phyloP scores from a whole-genome alignment of 2,888 invertebrate species.

The Anoncus sp. region DNA sequence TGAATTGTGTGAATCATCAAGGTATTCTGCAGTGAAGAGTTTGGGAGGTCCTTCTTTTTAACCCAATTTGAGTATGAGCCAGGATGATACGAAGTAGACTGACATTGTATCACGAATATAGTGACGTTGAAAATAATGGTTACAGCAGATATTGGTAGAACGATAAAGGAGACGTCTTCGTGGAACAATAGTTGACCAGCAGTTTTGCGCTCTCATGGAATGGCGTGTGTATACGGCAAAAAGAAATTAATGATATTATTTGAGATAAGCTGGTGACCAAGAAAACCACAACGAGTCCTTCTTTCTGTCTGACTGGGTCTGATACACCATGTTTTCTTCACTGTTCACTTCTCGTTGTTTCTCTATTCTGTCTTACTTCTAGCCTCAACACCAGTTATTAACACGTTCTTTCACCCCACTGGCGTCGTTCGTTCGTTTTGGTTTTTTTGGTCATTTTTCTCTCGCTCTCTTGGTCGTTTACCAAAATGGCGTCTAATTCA shows the following conservation, averaged over 20 bases:
- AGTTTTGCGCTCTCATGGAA: constrained; percentile 4
- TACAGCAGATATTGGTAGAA: neutral
- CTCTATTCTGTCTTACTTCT: constrained; percentile 29
- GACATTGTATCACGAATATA: neutral
- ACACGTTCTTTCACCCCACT: constrained; percentile 66
- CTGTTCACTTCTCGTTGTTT: constrained; percentile 14
- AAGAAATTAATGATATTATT: constrained; percentile 61
- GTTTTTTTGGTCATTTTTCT: constrained; percentile 18
- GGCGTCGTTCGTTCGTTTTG: constrained; percentile 35
- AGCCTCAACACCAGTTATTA: constrained; percentile 65
- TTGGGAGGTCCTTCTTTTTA: neutral
- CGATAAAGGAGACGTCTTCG: constrained; percentile 4
- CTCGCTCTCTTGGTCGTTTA: constrained; percentile 43
- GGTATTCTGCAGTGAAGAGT: neutral
- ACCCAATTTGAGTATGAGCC: neutral
- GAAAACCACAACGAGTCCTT: constrained; percentile 28
- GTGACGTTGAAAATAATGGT: neutral
- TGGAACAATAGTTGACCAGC: constrained; percentile 4
- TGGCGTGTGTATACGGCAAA: constrained; percentile 4
- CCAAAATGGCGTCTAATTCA: constrained; percentile 72
- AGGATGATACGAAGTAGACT: neutral
- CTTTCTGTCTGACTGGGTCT: constrained; percentile 34
- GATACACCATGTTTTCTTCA: constrained; percentile 36
- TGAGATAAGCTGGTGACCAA: constrained; percentile 40
- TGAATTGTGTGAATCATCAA: neutral